Conservation (phyloP, 2,113 vertebrate genomes). For the Sinosuthora webbiana region DNA sequence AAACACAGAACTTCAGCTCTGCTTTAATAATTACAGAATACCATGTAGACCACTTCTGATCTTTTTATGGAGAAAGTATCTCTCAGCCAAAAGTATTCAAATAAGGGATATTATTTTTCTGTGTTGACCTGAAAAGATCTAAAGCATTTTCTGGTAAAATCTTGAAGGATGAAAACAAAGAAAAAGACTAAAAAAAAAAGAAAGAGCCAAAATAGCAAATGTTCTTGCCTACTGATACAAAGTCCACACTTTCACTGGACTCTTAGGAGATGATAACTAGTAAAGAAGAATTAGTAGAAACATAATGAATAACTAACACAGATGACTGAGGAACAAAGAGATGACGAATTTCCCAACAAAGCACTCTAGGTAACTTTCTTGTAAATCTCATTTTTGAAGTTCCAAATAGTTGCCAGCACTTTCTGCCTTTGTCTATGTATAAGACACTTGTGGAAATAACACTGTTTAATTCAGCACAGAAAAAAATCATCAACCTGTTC, state of each 20-base stretch:
- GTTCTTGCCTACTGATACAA: not conserved
- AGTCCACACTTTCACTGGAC: not conserved
- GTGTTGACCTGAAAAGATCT: not conserved
- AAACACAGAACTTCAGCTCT: not conserved
- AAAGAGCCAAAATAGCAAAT: not conserved
- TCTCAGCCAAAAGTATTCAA: not conserved
- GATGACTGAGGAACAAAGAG: not conserved
- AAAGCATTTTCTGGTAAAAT: not conserved
- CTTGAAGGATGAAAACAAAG: not conserved
- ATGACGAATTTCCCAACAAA: not conserved
- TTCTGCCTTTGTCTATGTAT: not conserved
- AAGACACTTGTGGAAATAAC: not conserved
- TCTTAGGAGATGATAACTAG: not conserved
- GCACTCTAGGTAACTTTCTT: not conserved
- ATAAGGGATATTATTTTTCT: not conserved
- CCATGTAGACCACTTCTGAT: rapidly evolving
- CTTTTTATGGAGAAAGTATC: not conserved
- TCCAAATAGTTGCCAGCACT: not conserved
- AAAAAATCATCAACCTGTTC: not conserved
- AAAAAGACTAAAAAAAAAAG: not conserved
- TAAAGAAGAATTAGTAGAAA: not conserved
- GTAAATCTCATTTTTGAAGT: not conserved
- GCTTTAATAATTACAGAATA: not conserved
- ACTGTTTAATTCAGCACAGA: not conserved
- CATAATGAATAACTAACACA: not conserved